Evolutionary conservation across 2,797 vertebrate genomes (phyloP).

Genomic region (Eupleurogrammus muticus): DNA sequence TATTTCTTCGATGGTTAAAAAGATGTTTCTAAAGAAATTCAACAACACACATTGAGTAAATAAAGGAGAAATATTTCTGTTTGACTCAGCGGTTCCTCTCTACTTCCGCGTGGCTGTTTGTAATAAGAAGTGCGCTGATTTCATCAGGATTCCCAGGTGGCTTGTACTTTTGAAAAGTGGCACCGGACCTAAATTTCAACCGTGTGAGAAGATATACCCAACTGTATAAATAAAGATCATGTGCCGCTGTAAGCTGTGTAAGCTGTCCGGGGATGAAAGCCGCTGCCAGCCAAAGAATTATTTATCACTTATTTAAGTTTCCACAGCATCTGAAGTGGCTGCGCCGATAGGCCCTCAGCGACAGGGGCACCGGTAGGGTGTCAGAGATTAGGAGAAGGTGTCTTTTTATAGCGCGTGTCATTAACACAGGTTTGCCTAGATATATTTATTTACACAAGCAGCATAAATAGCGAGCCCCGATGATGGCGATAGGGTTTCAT

Average conservation of each 20-base stretch:
- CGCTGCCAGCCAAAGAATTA: conserved; percentile 76
- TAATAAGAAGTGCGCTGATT: conserved; percentile 41
- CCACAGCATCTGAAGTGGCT: conserved; percentile 74
- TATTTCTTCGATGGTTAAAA: too few species aligned
- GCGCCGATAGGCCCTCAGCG: conserved; percentile 57
- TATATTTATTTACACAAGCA: conserved; percentile 89
- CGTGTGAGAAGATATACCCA: conserved; percentile 70
- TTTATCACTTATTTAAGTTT: conserved; percentile 83
- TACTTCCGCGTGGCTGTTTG: too few species aligned
- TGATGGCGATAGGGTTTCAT: conserved; percentile 81
- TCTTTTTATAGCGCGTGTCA: conserved; percentile 86
- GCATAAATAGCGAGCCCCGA: conserved; percentile 82
- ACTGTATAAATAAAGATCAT: conserved; percentile 82
- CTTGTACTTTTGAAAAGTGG: conserved; percentile 50
- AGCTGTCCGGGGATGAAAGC: conserved; percentile 76
- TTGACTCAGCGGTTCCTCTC: too few species aligned
- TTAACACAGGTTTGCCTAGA: conserved; percentile 86
- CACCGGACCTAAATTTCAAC: conserved; percentile 66
- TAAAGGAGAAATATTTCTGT: background rate
- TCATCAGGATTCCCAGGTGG: conserved; percentile 57
- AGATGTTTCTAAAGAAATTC: too few species aligned
- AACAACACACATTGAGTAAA: too few species aligned
- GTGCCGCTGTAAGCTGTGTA: conserved; percentile 77
- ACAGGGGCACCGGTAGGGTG: conserved; percentile 73
- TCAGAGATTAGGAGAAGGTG: conserved; percentile 77